Conservation (phyloP, 2,797 vertebrate species). For the Clarias pachynema region DNA sequence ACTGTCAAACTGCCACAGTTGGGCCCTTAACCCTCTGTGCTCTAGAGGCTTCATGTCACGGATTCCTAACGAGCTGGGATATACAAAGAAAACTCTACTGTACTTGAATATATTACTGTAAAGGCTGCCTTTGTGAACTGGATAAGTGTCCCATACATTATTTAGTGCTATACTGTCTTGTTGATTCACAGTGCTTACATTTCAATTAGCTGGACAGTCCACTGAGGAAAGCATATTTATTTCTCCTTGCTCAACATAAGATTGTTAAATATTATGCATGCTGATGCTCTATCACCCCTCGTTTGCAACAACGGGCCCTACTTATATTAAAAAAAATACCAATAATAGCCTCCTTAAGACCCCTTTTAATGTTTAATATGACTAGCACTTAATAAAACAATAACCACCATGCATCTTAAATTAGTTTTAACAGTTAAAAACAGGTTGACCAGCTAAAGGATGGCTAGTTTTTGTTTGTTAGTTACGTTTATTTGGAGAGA, state of each 20-base stretch:
- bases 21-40: background rate
- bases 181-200: slow-evolving; percentile 3
- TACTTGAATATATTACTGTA: background rate
- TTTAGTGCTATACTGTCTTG: background rate
- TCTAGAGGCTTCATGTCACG: background rate
- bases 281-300: background rate
- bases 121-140: background rate
- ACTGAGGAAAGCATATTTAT: background rate
- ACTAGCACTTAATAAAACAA: background rate
- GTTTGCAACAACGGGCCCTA: background rate
- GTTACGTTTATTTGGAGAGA: background rate
- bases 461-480: background rate
- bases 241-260: slow-evolving; percentile 19
- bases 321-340: slow-evolving; percentile 28
- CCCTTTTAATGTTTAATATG: background rate
- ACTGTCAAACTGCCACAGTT: background rate
- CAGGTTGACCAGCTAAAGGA: background rate
- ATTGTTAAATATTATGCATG: slow-evolving; percentile 30
- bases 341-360: slow-evolving; percentile 21
- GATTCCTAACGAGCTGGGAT: background rate
- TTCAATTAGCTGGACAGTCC: slow-evolving; percentile 12
- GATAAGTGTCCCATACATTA: background rate
- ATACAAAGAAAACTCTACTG: background rate
- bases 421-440: background rate
- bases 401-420: background rate